These are phyloP conservation scores for Rhynchophorus ferrugineus DNA, from an alignment of 1,140 invertebrate species.

Conservation along the genomic window DNA sequence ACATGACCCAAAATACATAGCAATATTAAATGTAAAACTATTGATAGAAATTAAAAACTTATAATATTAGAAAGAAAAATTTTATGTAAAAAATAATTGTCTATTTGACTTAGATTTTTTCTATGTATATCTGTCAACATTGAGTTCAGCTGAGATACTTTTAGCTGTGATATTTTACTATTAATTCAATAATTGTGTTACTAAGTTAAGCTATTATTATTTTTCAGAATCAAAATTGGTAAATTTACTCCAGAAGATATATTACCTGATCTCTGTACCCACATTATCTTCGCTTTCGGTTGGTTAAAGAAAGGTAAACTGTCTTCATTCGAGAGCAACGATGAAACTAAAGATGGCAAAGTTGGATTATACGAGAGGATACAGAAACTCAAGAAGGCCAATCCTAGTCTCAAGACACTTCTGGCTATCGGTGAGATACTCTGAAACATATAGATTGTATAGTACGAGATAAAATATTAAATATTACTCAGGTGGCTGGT, in stretches of 20 bases:
- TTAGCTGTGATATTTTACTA: no score
- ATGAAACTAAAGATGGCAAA: constrained; percentile 88
- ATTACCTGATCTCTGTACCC: constrained; percentile 89
- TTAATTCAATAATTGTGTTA: no score
- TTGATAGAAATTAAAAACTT: no score
- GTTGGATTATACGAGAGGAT: constrained; percentile 82
- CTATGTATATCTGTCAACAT: no score
- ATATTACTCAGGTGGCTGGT: constrained; percentile 73
- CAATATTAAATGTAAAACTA: no score
- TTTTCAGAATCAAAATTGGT: constrained; percentile 69
- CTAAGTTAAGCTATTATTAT: background rate
- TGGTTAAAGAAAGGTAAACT: constrained; percentile 94
- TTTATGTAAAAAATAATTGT: no score
- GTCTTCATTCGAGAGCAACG: constrained; percentile 85
- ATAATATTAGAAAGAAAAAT: no score
- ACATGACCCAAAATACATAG: no score
- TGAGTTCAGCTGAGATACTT: no score
- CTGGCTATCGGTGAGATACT: constrained; percentile 72
- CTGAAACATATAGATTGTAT: background rate
- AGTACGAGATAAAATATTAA: background rate
- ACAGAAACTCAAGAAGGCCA: constrained; percentile 74
- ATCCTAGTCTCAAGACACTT: constrained; percentile 82
- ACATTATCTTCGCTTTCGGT: constrained; percentile 92
- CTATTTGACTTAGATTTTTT: no score
- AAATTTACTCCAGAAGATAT: constrained; percentile 95